These are phyloP conservation scores for Hipparchia semele DNA, from an alignment of 2,888 invertebrate genomes.

Conservation along the genomic window DNA sequence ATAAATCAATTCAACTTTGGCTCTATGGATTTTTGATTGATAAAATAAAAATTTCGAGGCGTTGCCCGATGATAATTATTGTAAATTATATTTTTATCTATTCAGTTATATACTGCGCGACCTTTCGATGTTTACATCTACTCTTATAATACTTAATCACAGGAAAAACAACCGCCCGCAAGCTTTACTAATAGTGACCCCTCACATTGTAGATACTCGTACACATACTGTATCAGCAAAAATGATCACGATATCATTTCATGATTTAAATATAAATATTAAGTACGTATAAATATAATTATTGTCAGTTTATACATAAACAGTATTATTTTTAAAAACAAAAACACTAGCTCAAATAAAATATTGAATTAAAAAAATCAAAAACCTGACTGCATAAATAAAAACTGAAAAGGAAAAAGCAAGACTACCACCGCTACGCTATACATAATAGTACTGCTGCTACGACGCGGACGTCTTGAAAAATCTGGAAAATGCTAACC, in stretches of 20 bases:
- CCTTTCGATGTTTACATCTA: slow-evolving; percentile 56
- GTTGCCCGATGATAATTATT: neutral
- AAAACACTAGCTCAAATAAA: no score
- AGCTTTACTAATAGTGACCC: slow-evolving; percentile 46
- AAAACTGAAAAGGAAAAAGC: no score
- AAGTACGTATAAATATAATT: no score
- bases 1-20: neutral
- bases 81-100: neutral
- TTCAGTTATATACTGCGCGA: slow-evolving; percentile 43
- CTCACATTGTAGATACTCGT: slow-evolving; percentile 21
- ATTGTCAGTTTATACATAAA: no score
- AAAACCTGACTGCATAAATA: no score
- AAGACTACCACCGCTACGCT: no score
- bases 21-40: neutral
- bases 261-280: slow-evolving; percentile 37
- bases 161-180: slow-evolving; percentile 48
- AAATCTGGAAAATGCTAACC: no score
- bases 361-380: no score
- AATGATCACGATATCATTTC: slow-evolving; percentile 44
- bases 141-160: slow-evolving; percentile 41
- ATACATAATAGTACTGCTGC: no score
- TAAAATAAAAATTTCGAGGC: neutral
- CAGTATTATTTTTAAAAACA: no score
- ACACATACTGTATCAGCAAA: slow-evolving; percentile 33
- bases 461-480: no score